Conservation (phyloP, 1,140 invertebrate genomes). For the Sitophilus oryzae region DNA sequence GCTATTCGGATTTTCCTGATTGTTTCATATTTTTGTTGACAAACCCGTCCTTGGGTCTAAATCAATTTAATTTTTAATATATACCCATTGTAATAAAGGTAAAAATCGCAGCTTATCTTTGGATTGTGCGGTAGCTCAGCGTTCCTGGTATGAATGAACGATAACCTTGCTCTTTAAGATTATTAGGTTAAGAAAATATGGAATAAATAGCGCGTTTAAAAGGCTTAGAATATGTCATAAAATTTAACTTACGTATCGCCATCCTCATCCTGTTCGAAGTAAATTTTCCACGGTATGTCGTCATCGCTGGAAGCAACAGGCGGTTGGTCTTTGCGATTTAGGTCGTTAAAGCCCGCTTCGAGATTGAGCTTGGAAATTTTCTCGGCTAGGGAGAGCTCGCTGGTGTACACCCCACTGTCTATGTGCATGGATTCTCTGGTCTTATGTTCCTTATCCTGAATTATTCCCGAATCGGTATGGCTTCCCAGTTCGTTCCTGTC, state of each 20-base stretch:
- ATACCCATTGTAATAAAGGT: too few species aligned
- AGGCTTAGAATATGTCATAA: slow-evolving; percentile 16
- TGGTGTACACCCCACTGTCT: slow-evolving; percentile 46
- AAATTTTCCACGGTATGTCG: slow-evolving; percentile 49
- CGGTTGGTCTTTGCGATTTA: slow-evolving; percentile 31
- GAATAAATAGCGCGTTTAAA: neutral
- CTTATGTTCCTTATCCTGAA: slow-evolving; percentile 31
- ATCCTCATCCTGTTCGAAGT: slow-evolving; percentile 60
- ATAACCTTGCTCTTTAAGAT: neutral
- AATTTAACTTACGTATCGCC: slow-evolving; percentile 63
- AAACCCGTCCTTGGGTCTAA: neutral
- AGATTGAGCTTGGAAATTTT: slow-evolving; percentile 49
- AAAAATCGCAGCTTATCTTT: too few species aligned
- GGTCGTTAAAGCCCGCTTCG: slow-evolving; percentile 41
- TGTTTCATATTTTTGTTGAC: neutral
- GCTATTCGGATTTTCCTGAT: neutral
- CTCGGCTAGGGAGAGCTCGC: slow-evolving; percentile 51
- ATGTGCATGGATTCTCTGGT: slow-evolving; percentile 17
- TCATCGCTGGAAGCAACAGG: slow-evolving; percentile 28
- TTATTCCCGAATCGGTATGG: slow-evolving; percentile 11
- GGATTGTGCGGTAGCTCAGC: too few species aligned
- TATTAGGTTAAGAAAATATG: neutral
- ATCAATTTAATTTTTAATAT: neutral
- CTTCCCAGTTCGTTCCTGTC: neutral
- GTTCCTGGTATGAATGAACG: too few species aligned